These are phyloP conservation scores for Polydrusus pterygomalis DNA, from an alignment of 2,888 invertebrate species.

Conservation along the genomic window DNA sequence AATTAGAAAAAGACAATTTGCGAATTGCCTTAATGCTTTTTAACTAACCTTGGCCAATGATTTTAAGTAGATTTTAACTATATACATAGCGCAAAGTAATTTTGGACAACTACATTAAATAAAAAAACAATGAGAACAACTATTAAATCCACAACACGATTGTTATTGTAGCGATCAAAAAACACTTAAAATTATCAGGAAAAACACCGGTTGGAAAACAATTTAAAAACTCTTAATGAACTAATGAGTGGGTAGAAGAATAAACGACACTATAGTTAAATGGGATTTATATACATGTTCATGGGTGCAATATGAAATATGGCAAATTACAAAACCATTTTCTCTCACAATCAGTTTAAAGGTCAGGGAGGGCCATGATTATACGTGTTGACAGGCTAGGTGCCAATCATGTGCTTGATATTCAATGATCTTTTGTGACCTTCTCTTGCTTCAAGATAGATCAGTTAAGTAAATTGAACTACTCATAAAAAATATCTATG, in stretches of 20 bases:
- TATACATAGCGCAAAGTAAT: conserved; percentile 6
- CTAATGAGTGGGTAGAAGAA: conserved; percentile 40
- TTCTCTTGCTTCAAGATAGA: conserved; percentile 31
- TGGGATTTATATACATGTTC: conserved; percentile 33
- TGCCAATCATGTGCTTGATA: conserved; percentile 45
- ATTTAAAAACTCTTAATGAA: conserved; percentile 28
- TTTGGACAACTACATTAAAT: neutral
- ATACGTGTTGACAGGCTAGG: conserved; percentile 51
- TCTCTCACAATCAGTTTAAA: conserved; percentile 47
- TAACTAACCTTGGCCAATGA: neutral
- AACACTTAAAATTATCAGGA: conserved; percentile 16
- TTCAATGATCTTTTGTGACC: conserved; percentile 48
- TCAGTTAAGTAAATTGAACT: conserved; percentile 2
- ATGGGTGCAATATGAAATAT: conserved; percentile 50
- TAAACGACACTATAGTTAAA: conserved; percentile 39
- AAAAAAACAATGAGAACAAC: conserved; percentile 3
- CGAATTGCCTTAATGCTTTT: neutral
- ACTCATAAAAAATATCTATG: neutral
- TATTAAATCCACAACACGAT: conserved; percentile 1
- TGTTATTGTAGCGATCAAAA: neutral
- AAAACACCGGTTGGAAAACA: conserved; percentile 8
- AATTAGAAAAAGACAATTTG: too few species aligned
- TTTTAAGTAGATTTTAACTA: conserved; percentile 10
- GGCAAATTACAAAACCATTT: conserved; percentile 50
- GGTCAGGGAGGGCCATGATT: conserved; percentile 51